These are phyloP conservation scores for Phasia obesa DNA, from an alignment of 2,888 invertebrate species.

Conservation along the genomic window DNA sequence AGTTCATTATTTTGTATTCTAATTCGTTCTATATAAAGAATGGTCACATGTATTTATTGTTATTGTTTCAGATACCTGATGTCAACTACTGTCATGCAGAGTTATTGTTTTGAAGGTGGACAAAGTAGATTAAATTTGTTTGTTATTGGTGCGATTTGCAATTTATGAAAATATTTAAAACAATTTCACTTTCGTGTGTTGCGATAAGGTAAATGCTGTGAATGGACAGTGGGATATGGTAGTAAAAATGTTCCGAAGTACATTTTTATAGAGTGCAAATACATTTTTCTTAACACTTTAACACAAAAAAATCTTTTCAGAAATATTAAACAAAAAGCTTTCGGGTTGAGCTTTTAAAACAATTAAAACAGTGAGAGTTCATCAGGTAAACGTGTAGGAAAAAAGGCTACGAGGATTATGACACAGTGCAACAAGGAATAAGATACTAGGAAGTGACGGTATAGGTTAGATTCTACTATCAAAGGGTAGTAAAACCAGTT, in stretches of 20 bases:
- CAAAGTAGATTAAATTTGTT: conserved; percentile 57
- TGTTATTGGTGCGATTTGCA: conserved; percentile 49
- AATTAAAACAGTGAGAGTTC: too few species aligned
- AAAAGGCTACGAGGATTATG: too few species aligned
- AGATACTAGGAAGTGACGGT: too few species aligned
- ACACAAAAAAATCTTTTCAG: too few species aligned
- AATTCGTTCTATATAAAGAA: conserved; percentile 39
- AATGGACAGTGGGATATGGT: conserved; percentile 43
- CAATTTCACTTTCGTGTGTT: conserved; percentile 38
- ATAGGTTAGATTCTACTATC: too few species aligned
- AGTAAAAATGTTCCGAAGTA: not conserved
- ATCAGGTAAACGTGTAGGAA: too few species aligned
- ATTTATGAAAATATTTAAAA: conserved; percentile 44
- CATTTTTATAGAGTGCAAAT: too few species aligned
- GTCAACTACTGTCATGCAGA: conserved; percentile 51
- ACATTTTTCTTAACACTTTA: too few species aligned
- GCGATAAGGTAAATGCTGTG: not conserved
- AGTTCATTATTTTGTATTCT: conserved; percentile 65
- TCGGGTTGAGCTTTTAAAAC: too few species aligned
- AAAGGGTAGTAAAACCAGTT: too few species aligned
- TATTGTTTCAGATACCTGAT: conserved; percentile 31
- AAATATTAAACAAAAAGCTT: too few species aligned
- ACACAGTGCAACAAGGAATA: too few species aligned
- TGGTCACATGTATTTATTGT: conserved; percentile 1
- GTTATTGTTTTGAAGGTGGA: conserved; percentile 58